A percentile compares a stretch with the other conserved stretches of the same genome.
phyloP scores from a whole-genome alignment of 2,797 vertebrate genomes.

The Geotrypetes seraphini region DNA sequence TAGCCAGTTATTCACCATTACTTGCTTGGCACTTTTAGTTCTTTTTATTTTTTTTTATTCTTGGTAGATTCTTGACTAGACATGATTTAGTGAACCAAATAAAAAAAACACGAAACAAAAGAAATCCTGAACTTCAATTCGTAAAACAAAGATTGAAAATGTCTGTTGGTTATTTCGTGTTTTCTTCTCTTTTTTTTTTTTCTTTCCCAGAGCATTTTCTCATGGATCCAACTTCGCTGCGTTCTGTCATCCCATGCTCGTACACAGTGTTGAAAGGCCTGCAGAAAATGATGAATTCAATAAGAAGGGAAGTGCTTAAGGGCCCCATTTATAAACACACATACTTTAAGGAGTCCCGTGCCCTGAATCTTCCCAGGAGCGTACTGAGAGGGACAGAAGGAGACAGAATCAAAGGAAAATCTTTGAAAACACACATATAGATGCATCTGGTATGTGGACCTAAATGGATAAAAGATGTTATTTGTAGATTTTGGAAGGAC shows the following conservation, averaged over 20 bases:
- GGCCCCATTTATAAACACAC: conserved; percentile 40
- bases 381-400: conserved; percentile 27
- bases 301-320: conserved; percentile 41
- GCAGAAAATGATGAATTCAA: conserved; percentile 35
- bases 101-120: too few species aligned
- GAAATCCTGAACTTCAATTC: too few species aligned
- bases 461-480: too few species aligned
- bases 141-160: neutral
- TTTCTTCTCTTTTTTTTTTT: conserved; percentile 12
- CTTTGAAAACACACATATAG: conserved; percentile 7
- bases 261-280: conserved; percentile 27
- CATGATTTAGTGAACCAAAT: too few species aligned
- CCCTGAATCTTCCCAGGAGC: conserved; percentile 29
- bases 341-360: conserved; percentile 19
- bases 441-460: conserved; percentile 20
- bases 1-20: too few species aligned
- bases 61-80: too few species aligned
- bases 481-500: too few species aligned
- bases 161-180: neutral
- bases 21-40: too few species aligned
- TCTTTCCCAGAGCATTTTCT: conserved; percentile 25
- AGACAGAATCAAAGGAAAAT: conserved; percentile 26
- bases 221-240: conserved; percentile 6
- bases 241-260: conserved; percentile 15
- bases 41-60: too few species aligned